Evolutionary conservation across 35 echinoderm and acorn worm genomes (phyloP), one percentile per base, ranked within the genome.

Genomic region (Stichopus chloronotus): DNA sequence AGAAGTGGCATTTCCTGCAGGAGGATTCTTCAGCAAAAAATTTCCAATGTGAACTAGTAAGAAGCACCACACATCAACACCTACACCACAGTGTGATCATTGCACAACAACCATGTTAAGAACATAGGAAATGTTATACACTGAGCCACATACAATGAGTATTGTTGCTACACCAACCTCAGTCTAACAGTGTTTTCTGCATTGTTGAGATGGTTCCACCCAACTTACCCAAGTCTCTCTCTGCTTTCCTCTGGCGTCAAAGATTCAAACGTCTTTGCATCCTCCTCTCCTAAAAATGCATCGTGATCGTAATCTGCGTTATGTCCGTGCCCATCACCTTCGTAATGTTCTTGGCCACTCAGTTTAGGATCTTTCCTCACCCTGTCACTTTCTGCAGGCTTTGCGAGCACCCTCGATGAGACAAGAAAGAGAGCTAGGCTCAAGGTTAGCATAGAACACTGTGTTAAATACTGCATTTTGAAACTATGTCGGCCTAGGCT

Each of bases 241-340:
- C 80, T 96, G 88, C 97, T 98, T 76, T 98, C 97, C 52, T 98
- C 95, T 76, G 97, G 97, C 43, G 90, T 96, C 16, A 98, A 86
- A 72, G 94, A 88, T 0, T 96, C 84, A 74, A 98, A 98, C 63
- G 90, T 91, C 81, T 94, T 96, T 60, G 95, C 95, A 16, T 96
- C 95, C 30, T 98, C 92, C 63, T 98, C 93, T 19, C 97, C 97
- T 13, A 98, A 93, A 74, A 98, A 98, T 68, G 95, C 95, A 85
- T 96, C 95, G 58, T 98, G 97, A 83, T 98, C 97, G 57, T 98
- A 98, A 54, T 96, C 97, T 72, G 87, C 57, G 78, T 98, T 98
- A 83, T 98, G 97, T 13, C 91, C 91, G 83, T 98, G 97, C 17
- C 92, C 95, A 69, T 98, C 92, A 30, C 92, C 93, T 68, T 78